Percentiles rank a stretch among this genome's conserved stretches.
phyloP scores from a whole-genome alignment of 2,888 invertebrate species.

The Timema podura region DNA sequence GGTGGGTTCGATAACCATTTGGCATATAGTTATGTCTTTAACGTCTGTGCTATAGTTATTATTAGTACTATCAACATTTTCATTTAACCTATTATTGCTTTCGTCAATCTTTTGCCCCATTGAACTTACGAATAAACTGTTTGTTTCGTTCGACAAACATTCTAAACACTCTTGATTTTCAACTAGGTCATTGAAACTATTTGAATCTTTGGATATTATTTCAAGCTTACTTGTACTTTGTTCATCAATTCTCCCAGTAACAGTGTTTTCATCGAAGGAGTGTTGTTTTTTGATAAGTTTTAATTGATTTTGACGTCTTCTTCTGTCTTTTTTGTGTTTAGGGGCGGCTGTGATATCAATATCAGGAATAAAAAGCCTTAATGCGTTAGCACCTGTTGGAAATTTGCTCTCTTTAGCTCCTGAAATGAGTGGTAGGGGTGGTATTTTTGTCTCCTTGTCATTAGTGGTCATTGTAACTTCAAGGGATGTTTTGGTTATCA shows the following conservation, averaged over 20 bases:
- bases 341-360: slow-evolving; percentile 38
- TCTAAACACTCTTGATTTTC: too few relatives aligned
- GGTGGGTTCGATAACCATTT: slow-evolving; percentile 16
- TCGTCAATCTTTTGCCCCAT: background rate
- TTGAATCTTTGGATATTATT: background rate
- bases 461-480: slow-evolving; percentile 45
- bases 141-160: too few relatives aligned
- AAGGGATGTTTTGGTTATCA: slow-evolving; percentile 46
- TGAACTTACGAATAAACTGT: too few relatives aligned
- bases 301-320: background rate
- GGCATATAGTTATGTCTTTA: background rate
- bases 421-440: slow-evolving; percentile 16
- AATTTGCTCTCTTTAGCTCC: slow-evolving; percentile 40
- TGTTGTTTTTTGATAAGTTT: background rate
- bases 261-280: background rate
- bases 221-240: background rate
- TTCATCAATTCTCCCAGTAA: background rate
- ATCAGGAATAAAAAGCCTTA: slow-evolving; percentile 48
- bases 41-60: slow-evolving; percentile 9
- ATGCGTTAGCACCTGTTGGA: slow-evolving; percentile 48
- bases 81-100: background rate
- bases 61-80: slow-evolving; percentile 18
- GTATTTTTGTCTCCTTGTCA: slow-evolving; percentile 26
- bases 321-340: slow-evolving; percentile 18
- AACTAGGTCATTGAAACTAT: too few relatives aligned